A percentile compares a stretch with the other conserved stretches of the same genome.
Conservation (phyloP, 1,140 invertebrate genomes). For the Apis dorsata region DNA sequence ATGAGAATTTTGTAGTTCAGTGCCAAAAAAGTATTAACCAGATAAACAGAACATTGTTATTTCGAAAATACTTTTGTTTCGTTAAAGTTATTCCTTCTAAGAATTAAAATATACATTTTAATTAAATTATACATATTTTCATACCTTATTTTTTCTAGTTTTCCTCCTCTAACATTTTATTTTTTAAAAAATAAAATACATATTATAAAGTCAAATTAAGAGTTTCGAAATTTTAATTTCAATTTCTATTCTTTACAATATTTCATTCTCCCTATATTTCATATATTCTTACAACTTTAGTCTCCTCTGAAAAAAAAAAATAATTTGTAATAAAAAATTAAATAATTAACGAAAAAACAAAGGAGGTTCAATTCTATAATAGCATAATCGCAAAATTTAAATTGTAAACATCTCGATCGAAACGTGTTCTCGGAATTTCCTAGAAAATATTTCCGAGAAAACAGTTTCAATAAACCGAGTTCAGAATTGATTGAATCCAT, state of each 20-base stretch:
- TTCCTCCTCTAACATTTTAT: too few relatives aligned
- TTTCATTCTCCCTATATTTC: neutral
- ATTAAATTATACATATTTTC: too few relatives aligned
- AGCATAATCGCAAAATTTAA: neutral
- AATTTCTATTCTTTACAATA: neutral
- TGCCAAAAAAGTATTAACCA: neutral
- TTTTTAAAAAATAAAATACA: too few relatives aligned
- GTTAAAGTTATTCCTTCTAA: neutral
- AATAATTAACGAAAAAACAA: neutral
- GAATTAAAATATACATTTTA: too few relatives aligned
- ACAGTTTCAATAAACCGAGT: neutral
- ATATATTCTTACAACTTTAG: neutral
- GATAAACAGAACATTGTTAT: neutral
- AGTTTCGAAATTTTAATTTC: neutral
- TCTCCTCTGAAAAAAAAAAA: accelerated
- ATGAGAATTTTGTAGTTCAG: neutral
- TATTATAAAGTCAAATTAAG: too few relatives aligned
- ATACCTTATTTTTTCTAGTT: too few relatives aligned
- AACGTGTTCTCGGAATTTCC: neutral
- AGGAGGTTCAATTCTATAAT: neutral
- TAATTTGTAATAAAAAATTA: neutral
- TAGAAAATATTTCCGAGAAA: neutral
- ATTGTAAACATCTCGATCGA: neutral
- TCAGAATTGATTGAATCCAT: neutral
- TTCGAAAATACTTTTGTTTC: neutral